phyloP scores from a whole-genome alignment of 2,797 vertebrate species.

The Rachycentron canadum region DNA sequence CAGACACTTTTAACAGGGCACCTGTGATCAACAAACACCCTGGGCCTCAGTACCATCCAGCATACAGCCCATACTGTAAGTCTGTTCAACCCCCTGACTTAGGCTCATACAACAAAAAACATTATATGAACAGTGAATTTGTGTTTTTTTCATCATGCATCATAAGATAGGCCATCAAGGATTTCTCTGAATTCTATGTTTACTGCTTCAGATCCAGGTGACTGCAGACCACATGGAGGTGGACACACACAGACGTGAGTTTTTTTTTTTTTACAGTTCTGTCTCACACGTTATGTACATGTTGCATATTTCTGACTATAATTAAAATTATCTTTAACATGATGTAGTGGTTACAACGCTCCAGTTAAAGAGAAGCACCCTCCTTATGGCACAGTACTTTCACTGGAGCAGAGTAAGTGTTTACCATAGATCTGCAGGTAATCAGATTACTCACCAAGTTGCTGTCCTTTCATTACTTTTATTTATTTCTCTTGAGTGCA shows the following conservation, averaged over 20 bases:
- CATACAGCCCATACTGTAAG: constrained; percentile 76
- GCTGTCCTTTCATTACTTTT: not conserved
- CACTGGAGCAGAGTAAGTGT: constrained; percentile 86
- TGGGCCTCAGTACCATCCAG: constrained; percentile 62
- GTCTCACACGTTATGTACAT: not conserved
- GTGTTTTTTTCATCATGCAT: not conserved
- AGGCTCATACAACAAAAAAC: no score
- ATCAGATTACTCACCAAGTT: not conserved
- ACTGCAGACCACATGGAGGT: constrained; percentile 54
- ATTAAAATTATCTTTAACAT: constrained; percentile 7
- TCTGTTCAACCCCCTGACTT: constrained; percentile 16
- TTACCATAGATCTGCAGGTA: not conserved
- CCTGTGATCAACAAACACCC: constrained; percentile 37
- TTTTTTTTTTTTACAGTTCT: accelerated
- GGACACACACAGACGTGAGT: constrained; percentile 70
- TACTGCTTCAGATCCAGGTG: constrained; percentile 58
- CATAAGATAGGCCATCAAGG: no score
- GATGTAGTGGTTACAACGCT: constrained; percentile 50
- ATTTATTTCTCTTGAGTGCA: constrained; percentile 40
- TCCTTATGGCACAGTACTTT: constrained; percentile 72
- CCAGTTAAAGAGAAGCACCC: constrained; percentile 65
- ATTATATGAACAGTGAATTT: not conserved
- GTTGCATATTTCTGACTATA: not conserved
- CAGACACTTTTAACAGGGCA: constrained; percentile 63
- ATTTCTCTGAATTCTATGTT: constrained; percentile 5